Percentiles rank a stretch among this genome's conserved stretches.
phyloP scores from a whole-genome alignment of 2,888 invertebrate species.

The Abscondita cerata region DNA sequence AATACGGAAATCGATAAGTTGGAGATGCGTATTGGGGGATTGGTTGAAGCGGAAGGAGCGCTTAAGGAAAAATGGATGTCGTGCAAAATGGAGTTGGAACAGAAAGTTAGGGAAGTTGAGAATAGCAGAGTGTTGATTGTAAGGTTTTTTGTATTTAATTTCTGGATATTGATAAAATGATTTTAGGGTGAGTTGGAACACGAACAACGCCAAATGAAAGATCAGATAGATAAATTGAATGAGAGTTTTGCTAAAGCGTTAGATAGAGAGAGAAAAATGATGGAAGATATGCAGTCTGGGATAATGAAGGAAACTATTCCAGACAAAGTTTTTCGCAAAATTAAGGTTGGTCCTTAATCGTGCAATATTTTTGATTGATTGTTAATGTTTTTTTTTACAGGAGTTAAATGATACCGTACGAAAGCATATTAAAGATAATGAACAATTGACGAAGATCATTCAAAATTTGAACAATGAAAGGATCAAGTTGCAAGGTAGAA shows the following conservation, averaged over 20 bases:
- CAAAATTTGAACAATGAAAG: slow-evolving; percentile 59
- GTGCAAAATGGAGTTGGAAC: slow-evolving; percentile 45
- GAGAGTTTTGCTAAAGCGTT: slow-evolving; percentile 52
- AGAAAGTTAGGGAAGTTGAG: slow-evolving; percentile 46
- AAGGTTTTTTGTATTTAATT: slow-evolving; percentile 23
- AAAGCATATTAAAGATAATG: slow-evolving; percentile 62
- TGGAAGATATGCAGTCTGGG: slow-evolving; percentile 45
- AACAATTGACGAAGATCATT: slow-evolving; percentile 59
- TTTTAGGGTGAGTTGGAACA: slow-evolving; percentile 60
- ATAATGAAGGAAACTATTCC: slow-evolving; percentile 43
- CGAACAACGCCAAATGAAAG: slow-evolving; percentile 58
- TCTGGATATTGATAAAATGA: background rate
- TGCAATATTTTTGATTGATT: slow-evolving; percentile 18
- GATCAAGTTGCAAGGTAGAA: slow-evolving; percentile 58
- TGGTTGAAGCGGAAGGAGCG: slow-evolving; percentile 40
- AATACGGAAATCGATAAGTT: slow-evolving; percentile 43
- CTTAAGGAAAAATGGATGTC: slow-evolving; percentile 42
- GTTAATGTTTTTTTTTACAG: slow-evolving; percentile 43
- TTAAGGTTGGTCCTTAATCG: slow-evolving; percentile 48
- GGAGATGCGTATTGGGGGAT: slow-evolving; percentile 44
- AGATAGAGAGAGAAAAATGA: slow-evolving; percentile 54
- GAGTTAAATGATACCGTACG: slow-evolving; percentile 62
- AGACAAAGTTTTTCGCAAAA: slow-evolving; percentile 53
- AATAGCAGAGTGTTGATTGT: slow-evolving; percentile 49
- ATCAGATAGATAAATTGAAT: slow-evolving; percentile 58